phyloP scores from a whole-genome alignment of 2,888 invertebrate species.

The Tricholauxania praeusta region DNA sequence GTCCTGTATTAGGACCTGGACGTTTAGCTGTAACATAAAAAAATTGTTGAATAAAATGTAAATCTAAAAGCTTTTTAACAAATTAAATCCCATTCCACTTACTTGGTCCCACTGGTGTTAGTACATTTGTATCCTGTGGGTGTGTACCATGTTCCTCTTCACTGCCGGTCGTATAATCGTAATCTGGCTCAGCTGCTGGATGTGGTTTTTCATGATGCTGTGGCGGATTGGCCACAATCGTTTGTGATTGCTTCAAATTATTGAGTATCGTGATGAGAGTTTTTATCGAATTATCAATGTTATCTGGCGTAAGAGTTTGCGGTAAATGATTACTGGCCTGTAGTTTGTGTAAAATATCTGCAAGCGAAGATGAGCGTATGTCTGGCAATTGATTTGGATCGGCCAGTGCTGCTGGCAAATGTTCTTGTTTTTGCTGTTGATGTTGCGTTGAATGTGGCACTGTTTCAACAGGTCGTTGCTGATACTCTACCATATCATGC shows the following conservation, averaged over 20 bases:
- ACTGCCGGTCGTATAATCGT: slow-evolving; percentile 58
- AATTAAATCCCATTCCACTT: slow-evolving; percentile 37
- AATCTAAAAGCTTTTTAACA: background rate
- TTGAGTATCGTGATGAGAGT: slow-evolving; percentile 82
- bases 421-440: slow-evolving; percentile 26
- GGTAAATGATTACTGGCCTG: slow-evolving; percentile 83
- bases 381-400: slow-evolving; percentile 63
- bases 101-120: slow-evolving; percentile 55
- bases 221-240: slow-evolving; percentile 62
- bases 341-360: slow-evolving; percentile 77
- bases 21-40: slow-evolving; percentile 55
- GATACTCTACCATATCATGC: background rate
- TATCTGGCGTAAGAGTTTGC: slow-evolving; percentile 80
- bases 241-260: slow-evolving; percentile 72
- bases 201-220: slow-evolving; percentile 60
- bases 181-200: slow-evolving; percentile 51
- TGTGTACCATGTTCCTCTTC: slow-evolving; percentile 54
- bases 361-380: slow-evolving; percentile 67
- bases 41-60: background rate
- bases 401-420: slow-evolving; percentile 37
- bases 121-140: slow-evolving; percentile 40
- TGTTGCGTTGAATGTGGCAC: slow-evolving; percentile 25
- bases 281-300: slow-evolving; percentile 82
- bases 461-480: slow-evolving; percentile 19
- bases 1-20: slow-evolving; percentile 71